These are phyloP conservation scores for Trypoxylon attenuatum DNA, from an alignment of 2,888 invertebrate genomes.

Conservation along the genomic window DNA sequence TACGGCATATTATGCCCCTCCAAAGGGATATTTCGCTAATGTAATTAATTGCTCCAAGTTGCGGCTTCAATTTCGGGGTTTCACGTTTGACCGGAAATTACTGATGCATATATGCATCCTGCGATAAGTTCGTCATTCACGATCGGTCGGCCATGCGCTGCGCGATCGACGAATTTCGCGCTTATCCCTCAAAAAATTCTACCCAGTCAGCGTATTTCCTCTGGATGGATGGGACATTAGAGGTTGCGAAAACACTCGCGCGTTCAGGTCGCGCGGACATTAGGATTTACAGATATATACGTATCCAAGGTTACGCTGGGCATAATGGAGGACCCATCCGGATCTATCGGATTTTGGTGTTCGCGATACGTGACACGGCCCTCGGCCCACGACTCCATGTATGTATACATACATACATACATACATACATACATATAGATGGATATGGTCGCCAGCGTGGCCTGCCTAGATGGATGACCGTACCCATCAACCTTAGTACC, in stretches of 20 bases:
- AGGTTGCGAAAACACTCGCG: no score
- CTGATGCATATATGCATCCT: no score
- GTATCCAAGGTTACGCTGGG: constrained; percentile 34
- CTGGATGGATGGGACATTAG: neutral
- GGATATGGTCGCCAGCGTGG: constrained; percentile 2
- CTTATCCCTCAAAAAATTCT: neutral
- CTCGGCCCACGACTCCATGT: neutral
- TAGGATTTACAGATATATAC: constrained; percentile 30
- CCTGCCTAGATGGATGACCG: constrained; percentile 2
- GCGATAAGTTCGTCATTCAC: no score
- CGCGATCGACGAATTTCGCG: neutral
- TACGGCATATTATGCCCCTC: neutral
- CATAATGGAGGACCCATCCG: constrained; percentile 25
- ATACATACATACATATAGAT: constrained; percentile 19
- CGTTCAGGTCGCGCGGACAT: neutral
- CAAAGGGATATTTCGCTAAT: neutral
- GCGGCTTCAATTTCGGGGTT: no score
- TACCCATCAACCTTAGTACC: constrained; percentile 10
- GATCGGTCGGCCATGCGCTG: neutral
- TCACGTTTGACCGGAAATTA: no score
- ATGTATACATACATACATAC: no score
- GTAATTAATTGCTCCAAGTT: no score
- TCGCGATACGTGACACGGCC: neutral
- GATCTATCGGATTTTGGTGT: constrained; percentile 16
- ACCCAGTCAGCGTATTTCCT: neutral